Evolutionary conservation across 92 coral and sea anemone species (phyloP), one percentile per base, ranked within the genome.

Genomic region (Anthopleura xanthogrammica): DNA sequence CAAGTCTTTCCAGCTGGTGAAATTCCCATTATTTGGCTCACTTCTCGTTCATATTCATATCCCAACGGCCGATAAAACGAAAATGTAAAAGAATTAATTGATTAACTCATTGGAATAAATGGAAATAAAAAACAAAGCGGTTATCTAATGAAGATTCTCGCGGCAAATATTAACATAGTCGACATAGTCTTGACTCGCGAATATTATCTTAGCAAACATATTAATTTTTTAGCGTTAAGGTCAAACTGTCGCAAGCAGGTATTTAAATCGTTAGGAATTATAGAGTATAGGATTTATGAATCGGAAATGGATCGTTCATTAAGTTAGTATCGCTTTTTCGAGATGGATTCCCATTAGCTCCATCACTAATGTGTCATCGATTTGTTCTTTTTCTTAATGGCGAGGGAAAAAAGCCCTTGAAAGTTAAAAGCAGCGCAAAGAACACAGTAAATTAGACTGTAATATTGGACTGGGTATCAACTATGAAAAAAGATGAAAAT

Each of bases 1-100:
- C 87, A 78, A 85, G 89, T 68, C 29, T 62, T 4, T 17, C 77
- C 94, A 91, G 90, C 94, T 91, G 94, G 85, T 72, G 77, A 50
- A 19, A 16, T 91, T 91, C 94, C 77, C 94, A 91, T 88, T 85
- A 76, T 81, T 76, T 68, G 77, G 65, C n/a, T 52, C 14, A 2
- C 13, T 22, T 19, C 82, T 77, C 50, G 75, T 79, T 56, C 83
- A 85, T 78, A 85, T 85, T 64, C 82, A 85, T 77, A 77, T 16
- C 70, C 11, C 74, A 81, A 70, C 41, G 60, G 16, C 66, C 64
- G 77, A 46, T 81, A 29, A 81, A 81, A 29, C 70, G 0, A 70
- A 80, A 43, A 75, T 50, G 48, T 17, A 71, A 64, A 29, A 7
- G 72, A 68, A 23, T 68, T 68, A 68, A 23, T 23, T 36, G 74